These are phyloP conservation scores for Pteruthius melanotis DNA, from an alignment of 2,113 vertebrate genomes.

Conservation along the genomic window DNA sequence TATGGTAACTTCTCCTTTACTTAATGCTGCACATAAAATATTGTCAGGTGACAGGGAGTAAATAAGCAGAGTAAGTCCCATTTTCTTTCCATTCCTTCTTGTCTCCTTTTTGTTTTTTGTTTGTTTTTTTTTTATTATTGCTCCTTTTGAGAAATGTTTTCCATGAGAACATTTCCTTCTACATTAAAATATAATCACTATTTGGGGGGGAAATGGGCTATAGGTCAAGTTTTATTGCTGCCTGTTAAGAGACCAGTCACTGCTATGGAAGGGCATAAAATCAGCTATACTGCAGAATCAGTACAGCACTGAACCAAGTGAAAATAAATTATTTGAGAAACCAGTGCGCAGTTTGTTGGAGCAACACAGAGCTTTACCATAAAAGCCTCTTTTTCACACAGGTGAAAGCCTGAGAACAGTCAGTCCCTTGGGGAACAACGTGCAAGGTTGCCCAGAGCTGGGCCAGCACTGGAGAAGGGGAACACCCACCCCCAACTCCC, in stretches of 20 bases:
- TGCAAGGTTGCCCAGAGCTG: neutral
- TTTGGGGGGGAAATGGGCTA: neutral
- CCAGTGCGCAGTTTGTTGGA: neutral
- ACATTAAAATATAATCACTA: neutral
- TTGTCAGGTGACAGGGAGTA: neutral
- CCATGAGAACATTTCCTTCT: neutral
- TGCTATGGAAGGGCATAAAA: neutral
- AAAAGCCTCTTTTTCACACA: neutral
- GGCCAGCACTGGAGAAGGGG: neutral
- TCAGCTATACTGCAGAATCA: neutral
- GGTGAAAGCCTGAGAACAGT: neutral
- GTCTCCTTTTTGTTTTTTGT: neutral
- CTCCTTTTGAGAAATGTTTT: neutral
- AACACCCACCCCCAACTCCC: neutral
- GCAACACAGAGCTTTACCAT: neutral
- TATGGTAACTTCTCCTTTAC: constrained; percentile 18
- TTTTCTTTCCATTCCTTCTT: neutral
- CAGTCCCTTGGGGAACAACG: accelerated
- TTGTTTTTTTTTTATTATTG: neutral
- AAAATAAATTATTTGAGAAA: neutral
- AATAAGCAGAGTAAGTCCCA: neutral
- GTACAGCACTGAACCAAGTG: neutral
- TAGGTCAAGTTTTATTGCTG: neutral
- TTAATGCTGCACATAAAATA: constrained; percentile 19
- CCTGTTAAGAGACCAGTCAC: neutral